Conservation (phyloP, 1,140 invertebrate species). For the Anthonomus grandis region DNA sequence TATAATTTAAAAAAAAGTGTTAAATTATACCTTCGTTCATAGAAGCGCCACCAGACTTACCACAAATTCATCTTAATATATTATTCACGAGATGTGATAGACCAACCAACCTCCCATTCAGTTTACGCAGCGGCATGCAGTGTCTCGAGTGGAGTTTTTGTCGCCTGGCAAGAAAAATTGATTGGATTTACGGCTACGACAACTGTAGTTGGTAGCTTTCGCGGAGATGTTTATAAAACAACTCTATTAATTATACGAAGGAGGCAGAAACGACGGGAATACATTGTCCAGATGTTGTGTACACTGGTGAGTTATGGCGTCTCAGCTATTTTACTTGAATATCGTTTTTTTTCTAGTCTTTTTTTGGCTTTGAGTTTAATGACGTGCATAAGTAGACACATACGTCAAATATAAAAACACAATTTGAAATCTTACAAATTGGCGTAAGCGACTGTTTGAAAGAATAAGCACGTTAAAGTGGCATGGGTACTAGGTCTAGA, state of each 20-base stretch:
- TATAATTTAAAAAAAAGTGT: no score
- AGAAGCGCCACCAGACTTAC: no score
- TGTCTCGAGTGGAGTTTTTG: slow-evolving; percentile 5
- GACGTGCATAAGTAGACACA: no score
- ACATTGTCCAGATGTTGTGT: neutral
- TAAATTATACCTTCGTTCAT: no score
- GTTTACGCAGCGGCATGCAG: slow-evolving; percentile 2
- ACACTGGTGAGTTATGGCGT: neutral
- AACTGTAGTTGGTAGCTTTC: slow-evolving; percentile 16
- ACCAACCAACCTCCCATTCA: slow-evolving; percentile 9
- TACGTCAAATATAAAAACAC: no score
- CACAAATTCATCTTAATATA: slow-evolving; percentile 5
- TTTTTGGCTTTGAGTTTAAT: no score
- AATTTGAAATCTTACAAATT: no score
- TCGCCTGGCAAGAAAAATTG: slow-evolving; percentile 10
- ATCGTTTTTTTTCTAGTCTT: no score
- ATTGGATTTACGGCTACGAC: slow-evolving; percentile 10
- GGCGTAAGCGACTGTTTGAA: no score
- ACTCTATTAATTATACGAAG: slow-evolving; percentile 9
- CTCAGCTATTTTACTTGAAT: no score
- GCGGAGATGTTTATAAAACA: slow-evolving; percentile 9
- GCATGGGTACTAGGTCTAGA: no score
- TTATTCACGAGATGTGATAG: slow-evolving; percentile 1
- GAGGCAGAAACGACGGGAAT: neutral
- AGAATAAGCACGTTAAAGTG: no score